phyloP scores from a whole-genome alignment of 64 coral and sea anemone species.

The Montipora capricornis region DNA sequence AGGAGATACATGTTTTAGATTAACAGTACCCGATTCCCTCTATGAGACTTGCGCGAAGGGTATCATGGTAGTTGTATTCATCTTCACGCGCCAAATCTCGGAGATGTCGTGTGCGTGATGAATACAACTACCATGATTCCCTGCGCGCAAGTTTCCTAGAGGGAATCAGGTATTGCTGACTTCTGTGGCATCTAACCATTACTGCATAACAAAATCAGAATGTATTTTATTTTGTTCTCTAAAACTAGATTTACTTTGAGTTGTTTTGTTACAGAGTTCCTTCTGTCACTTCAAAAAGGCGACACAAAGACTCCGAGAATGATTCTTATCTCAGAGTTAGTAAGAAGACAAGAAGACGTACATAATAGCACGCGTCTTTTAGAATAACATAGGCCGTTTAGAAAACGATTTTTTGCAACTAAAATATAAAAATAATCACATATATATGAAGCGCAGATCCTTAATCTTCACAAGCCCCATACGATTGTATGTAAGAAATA shows the following conservation, averaged over 20 bases:
- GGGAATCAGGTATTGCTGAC: not conserved
- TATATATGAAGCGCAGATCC: constrained; percentile 32
- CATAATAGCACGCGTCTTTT: not conserved
- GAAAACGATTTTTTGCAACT: constrained; percentile 40
- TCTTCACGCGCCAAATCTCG: constrained; percentile 16
- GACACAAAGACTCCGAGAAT: constrained; percentile 38
- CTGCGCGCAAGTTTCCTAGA: not conserved
- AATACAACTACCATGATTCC: constrained; percentile 25
- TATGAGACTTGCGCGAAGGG: constrained; percentile 2
- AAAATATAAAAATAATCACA: constrained; percentile 14
- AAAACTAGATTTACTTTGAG: constrained; percentile 30
- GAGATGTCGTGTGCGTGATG: constrained; percentile 19
- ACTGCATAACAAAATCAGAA: constrained; percentile 26
- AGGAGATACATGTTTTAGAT: constrained; percentile 26
- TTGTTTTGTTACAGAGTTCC: constrained; percentile 31
- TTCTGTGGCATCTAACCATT: constrained; percentile 19
- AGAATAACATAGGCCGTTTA: constrained; percentile 27
- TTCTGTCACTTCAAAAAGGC: constrained; percentile 43
- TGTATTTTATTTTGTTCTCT: constrained; percentile 20
- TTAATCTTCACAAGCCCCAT: constrained; percentile 25
- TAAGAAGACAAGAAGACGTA: constrained; percentile 31
- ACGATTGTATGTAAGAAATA: constrained; percentile 12
- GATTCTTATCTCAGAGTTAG: not conserved
- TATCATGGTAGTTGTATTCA: constrained; percentile 14
- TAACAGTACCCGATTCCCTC: constrained; percentile 17